Percentiles rank a stretch among this genome's conserved stretches.
phyloP scores from a whole-genome alignment of 2,888 invertebrate species.

The Elegia similella region DNA sequence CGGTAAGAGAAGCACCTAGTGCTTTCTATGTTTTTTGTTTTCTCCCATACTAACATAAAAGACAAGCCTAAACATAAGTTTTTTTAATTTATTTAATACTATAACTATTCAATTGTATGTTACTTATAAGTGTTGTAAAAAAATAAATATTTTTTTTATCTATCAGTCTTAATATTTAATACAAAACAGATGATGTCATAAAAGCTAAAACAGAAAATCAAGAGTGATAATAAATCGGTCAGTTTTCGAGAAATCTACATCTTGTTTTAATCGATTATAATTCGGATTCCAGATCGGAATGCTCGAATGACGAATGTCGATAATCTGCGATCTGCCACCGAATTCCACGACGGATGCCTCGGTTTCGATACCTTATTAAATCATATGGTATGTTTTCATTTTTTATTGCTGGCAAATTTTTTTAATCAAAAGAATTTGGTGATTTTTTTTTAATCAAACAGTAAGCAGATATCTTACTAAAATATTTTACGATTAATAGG shows the following conservation, averaged over 20 bases:
- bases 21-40: too few relatives aligned
- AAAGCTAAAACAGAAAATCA: constrained; percentile 18
- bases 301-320: constrained; percentile 61
- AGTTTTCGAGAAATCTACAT: constrained; percentile 54
- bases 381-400: constrained; percentile 43
- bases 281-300: constrained; percentile 61
- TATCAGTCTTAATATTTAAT: constrained; percentile 1
- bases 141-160: too few relatives aligned
- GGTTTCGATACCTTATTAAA: constrained; percentile 51
- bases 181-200: not conserved
- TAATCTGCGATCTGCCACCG: constrained; percentile 78
- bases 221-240: constrained; percentile 19
- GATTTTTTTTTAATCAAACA: too few relatives aligned
- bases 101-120: too few relatives aligned
- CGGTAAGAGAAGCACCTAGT: too few relatives aligned
- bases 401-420: constrained; percentile 3
- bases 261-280: constrained; percentile 52
- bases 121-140: too few relatives aligned
- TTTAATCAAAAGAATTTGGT: too few relatives aligned
- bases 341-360: constrained; percentile 52
- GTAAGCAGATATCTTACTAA: too few relatives aligned
- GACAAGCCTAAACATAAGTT: too few relatives aligned
- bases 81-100: too few relatives aligned
- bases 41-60: too few relatives aligned
- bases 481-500: too few relatives aligned